Percentiles rank a stretch among this genome's conserved stretches.
phyloP scores from a whole-genome alignment of 2,888 invertebrate genomes.

The Diarsia rubi region DNA sequence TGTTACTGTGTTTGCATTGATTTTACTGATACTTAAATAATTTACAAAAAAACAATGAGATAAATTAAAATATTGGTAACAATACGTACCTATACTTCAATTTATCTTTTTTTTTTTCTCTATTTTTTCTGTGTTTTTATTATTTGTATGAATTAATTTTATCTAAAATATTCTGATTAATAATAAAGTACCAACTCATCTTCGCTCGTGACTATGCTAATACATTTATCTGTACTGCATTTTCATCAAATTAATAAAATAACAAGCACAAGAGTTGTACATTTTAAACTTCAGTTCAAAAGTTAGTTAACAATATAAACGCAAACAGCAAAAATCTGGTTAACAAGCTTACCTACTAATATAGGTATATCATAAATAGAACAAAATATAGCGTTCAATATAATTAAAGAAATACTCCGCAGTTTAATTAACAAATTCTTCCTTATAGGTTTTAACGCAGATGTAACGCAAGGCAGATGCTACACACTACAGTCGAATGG shows the following conservation, averaged over 20 bases:
- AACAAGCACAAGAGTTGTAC: not conserved
- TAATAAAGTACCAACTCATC: not conserved
- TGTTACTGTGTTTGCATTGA: not conserved
- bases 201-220: not conserved
- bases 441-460: conserved; percentile 8
- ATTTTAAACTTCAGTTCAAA: not conserved
- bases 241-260: not conserved
- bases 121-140: too few species aligned
- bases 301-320: not conserved
- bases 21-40: too few species aligned
- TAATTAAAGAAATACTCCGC: not conserved
- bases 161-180: too few species aligned
- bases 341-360: not conserved
- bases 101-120: too few species aligned
- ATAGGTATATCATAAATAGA: not conserved
- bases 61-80: too few species aligned
- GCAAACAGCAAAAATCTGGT: not conserved
- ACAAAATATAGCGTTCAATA: not conserved
- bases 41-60: not conserved
- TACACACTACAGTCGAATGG: not conserved
- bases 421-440: not conserved
- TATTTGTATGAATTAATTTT: too few species aligned
- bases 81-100: too few species aligned
- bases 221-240: too few species aligned
- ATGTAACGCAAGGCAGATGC: conserved; percentile 25